phyloP scores from a whole-genome alignment of 2,888 invertebrate genomes.

The Platypus cylindrus region DNA sequence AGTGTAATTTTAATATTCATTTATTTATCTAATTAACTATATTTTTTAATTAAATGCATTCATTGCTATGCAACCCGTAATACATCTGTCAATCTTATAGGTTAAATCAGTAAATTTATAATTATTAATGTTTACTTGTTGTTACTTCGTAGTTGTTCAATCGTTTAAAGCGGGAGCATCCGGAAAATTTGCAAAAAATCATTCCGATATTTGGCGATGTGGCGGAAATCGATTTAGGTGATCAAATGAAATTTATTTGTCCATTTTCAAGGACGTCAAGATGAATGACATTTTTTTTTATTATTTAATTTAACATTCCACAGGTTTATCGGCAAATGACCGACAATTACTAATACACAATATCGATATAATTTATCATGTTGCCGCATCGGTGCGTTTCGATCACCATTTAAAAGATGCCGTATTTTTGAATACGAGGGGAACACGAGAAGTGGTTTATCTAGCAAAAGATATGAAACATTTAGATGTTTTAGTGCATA shows the following conservation, averaged over 20 bases:
- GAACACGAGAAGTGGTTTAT: constrained; percentile 50
- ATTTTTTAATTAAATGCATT: too few species aligned
- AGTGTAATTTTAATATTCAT: too few species aligned
- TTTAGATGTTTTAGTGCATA: constrained; percentile 51
- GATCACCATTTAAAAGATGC: constrained; percentile 63
- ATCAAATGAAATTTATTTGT: constrained; percentile 1
- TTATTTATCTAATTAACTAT: too few species aligned
- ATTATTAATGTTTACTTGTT: background rate
- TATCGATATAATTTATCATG: constrained; percentile 61
- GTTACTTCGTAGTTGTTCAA: constrained; percentile 44
- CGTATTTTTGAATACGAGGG: constrained; percentile 50
- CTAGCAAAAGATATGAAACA: constrained; percentile 45
- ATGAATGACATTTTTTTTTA: background rate
- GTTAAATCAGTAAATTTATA: background rate
- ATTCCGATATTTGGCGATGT: constrained; percentile 17
- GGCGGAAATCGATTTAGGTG: constrained; percentile 16
- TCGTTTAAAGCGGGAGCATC: constrained; percentile 41
- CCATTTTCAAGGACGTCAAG: too few species aligned
- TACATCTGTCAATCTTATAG: background rate
- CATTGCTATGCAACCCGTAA: too few species aligned
- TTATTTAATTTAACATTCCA: background rate
- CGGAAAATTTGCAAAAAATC: constrained; percentile 31
- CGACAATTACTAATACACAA: constrained; percentile 41
- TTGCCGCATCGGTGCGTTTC: constrained; percentile 74
- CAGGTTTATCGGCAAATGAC: constrained; percentile 42